Percentiles rank a stretch among this genome's conserved stretches.
Evolutionary conservation across 2,113 vertebrate species (phyloP).

Genomic region (Corythornis madagascariensis): DNA sequence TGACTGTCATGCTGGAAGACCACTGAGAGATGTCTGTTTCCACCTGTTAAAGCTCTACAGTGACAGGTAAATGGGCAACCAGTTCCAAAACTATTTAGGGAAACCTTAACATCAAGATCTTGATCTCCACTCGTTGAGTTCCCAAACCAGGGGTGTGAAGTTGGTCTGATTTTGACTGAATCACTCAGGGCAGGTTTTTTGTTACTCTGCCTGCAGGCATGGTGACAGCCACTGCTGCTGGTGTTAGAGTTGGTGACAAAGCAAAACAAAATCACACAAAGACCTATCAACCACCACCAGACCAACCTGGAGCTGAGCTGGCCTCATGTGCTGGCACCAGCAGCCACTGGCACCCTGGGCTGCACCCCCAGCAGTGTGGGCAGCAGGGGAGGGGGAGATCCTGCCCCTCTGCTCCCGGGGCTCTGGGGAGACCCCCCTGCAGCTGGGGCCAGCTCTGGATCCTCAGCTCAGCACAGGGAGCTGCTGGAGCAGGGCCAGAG

Average conservation of each 20-base stretch:
- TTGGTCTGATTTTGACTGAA: not conserved
- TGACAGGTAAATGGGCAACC: constrained; percentile 81
- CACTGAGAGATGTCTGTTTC: constrained; percentile 90
- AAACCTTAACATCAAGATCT: not conserved
- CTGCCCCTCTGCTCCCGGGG: too few relatives aligned
- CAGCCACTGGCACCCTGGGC: not conserved
- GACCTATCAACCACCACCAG: too few relatives aligned
- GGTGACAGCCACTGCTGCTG: not conserved
- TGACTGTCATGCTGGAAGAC: constrained; percentile 58
- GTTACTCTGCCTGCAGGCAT: fast-evolving
- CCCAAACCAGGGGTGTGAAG: fast-evolving
- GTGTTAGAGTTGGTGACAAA: not conserved
- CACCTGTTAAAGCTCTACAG: constrained; percentile 96
- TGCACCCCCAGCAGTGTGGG: not conserved
- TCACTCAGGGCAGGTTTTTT: not conserved
- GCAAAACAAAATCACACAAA: not conserved
- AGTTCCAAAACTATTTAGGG: not conserved
- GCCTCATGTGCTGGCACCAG: not conserved
- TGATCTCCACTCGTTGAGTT: not conserved
- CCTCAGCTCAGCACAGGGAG: too few relatives aligned
- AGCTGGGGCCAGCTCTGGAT: too few relatives aligned
- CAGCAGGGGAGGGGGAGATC: too few relatives aligned
- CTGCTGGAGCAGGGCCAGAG: too few relatives aligned
- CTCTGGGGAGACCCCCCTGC: too few relatives aligned
- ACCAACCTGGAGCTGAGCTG: too few relatives aligned